A percentile compares a stretch with the other conserved stretches of the same genome.
Evolutionary conservation across 2,113 vertebrate species (phyloP).

Genomic region (Lamprotornis superbus): DNA sequence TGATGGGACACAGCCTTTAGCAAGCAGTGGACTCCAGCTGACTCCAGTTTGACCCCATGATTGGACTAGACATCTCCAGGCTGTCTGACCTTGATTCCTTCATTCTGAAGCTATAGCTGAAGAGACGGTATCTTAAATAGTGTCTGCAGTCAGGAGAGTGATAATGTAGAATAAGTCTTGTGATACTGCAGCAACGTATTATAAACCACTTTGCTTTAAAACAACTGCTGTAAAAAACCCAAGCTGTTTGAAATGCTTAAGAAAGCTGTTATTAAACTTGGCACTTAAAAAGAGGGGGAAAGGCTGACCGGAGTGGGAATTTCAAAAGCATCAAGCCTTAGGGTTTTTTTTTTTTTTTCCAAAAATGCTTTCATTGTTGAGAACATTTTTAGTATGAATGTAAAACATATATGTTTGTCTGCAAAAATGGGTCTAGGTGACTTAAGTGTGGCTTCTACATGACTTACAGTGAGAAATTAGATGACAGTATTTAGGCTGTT

Average conservation of each 20-base stretch:
- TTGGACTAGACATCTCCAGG: background rate
- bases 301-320: background rate
- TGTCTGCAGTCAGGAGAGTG: background rate
- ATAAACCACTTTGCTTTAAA: background rate
- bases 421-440: background rate
- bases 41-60: background rate
- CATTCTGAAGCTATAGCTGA: background rate
- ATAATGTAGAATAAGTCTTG: background rate
- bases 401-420: fast-evolving
- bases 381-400: background rate
- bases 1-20: background rate
- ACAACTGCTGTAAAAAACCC: background rate
- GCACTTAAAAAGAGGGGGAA: background rate
- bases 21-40: background rate
- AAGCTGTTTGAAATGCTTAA: background rate
- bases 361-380: background rate
- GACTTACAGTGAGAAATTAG: background rate
- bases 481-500: background rate
- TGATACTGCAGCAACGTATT: background rate
- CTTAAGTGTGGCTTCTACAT: background rate
- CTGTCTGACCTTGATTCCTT: background rate
- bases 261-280: background rate
- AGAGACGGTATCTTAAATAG: background rate
- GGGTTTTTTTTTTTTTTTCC: background rate
- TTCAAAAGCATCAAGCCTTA: background rate